A percentile compares a stretch with the other conserved stretches of the same genome.
These are phyloP conservation scores for Pampus argenteus DNA, from an alignment of 2,797 vertebrate species.

Conservation along the genomic window DNA sequence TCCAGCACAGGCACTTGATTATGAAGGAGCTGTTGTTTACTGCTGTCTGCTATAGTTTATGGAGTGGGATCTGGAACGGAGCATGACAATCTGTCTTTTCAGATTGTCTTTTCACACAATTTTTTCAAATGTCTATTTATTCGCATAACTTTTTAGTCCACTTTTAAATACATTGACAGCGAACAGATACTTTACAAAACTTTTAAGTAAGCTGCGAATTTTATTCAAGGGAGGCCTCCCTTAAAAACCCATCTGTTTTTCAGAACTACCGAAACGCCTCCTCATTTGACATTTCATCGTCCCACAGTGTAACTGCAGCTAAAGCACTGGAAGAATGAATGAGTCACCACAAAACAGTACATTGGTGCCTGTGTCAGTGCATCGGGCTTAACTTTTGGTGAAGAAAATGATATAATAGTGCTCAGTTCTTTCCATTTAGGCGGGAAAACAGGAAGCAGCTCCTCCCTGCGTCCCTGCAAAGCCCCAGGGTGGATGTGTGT, in stretches of 20 bases:
- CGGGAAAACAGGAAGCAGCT: constrained; percentile 82
- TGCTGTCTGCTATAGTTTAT: constrained; percentile 40
- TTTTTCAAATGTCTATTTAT: constrained; percentile 5
- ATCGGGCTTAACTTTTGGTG: constrained; percentile 41
- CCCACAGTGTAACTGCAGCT: constrained; percentile 24
- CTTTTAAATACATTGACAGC: neutral
- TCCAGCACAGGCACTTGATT: constrained; percentile 57
- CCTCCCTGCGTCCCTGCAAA: constrained; percentile 60
- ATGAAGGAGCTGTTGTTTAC: constrained; percentile 61
- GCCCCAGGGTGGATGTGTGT: constrained; percentile 56
- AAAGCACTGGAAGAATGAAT: constrained; percentile 64
- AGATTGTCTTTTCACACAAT: neutral
- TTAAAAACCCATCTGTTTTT: constrained; percentile 15
- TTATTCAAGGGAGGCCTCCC: constrained; percentile 6
- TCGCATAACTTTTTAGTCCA: neutral
- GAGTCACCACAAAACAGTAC: constrained; percentile 73
- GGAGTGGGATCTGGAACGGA: constrained; percentile 47
- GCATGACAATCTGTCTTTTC: constrained; percentile 8
- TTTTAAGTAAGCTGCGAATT: neutral
- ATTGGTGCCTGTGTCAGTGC: constrained; percentile 59
- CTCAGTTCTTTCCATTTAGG: constrained; percentile 69
- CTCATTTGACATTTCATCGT: constrained; percentile 65
- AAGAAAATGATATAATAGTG: constrained; percentile 37
- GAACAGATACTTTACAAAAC: constrained; percentile 1
- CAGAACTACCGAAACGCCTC: constrained; percentile 20